Conservation (phyloP, 2,797 vertebrate genomes). For the Balearica regulorum region DNA sequence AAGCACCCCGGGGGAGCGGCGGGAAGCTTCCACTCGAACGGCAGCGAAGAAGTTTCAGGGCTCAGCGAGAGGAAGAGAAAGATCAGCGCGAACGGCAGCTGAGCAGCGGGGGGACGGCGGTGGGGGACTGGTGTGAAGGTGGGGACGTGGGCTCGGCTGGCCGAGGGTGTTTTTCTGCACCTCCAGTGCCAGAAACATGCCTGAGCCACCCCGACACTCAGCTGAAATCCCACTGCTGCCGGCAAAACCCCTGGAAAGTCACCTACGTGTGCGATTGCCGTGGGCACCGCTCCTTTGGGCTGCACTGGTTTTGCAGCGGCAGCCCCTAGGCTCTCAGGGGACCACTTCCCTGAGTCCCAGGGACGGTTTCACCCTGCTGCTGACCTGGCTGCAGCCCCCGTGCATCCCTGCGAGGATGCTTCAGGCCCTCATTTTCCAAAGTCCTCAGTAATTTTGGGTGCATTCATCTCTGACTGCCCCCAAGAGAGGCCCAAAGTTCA, state of each 20-base stretch:
- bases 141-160: not conserved
- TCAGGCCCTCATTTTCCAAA: not conserved
- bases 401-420: not conserved
- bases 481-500: not conserved
- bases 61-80: not conserved
- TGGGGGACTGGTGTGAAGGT: fast-evolving
- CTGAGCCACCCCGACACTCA: not conserved
- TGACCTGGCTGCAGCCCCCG: not conserved
- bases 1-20: fast-evolving
- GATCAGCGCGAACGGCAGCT: not conserved
- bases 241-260: not conserved
- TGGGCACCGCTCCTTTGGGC: not conserved
- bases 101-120: fast-evolving
- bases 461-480: not conserved
- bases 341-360: fast-evolving
- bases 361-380: fast-evolving
- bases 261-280: fast-evolving
- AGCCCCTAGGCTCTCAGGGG: not conserved
- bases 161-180: fast-evolving
- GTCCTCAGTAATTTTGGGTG: not conserved
- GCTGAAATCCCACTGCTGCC: not conserved
- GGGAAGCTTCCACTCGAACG: fast-evolving
- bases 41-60: not conserved
- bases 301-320: fast-evolving
- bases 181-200: not conserved